Base-by-base conservation (phyloP, 2,888 invertebrate genomes). In the Ferrisia virgata region DNA sequence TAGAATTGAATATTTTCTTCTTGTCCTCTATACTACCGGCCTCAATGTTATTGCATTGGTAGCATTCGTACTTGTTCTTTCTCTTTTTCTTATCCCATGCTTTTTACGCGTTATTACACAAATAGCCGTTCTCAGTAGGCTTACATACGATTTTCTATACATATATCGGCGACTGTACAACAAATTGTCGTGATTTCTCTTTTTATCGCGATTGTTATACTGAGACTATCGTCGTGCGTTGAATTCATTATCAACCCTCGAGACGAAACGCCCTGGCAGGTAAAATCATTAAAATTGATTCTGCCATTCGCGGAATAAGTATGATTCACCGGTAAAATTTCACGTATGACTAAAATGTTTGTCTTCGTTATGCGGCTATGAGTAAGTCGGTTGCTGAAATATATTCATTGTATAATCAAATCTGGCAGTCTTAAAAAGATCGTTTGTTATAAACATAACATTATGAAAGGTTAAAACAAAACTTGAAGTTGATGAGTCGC, bases 1-100 rank as follows among this genome's bases (percentile, higher is more conserved):
- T 11, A 81, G 81, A 58, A 81, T 36, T 36, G 81, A 81, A 36
- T 81, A 81, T 81, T 81, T 81, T 47, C 53, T 81, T 58, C 81
- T 53, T 81, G 81, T 81, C 81, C 81, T 81, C 81, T 81, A 58
- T 36, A 58, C 22, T 36, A 13, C 81, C 81, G 81, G 81, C 81
- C 81, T 81, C 81, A 81, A 81, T 81, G 81, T 81, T 81, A 81
- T 79, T 43, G 47, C 58, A 81, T 58, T 58, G 81, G 81, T 81
- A 33, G 28, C 43, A 79, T 43, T 79, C 47, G 43, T 79, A 43
- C 79, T 79, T 79, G 79, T 79, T 79, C 79, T 79, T 53, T 81
- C 81, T 81, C 81, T 81, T 81, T 79, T 81, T 81, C 53, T 81
- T 81, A 53, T 47, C 33, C 58, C 43, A 31, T 58, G 36, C 72